Evolutionary conservation across 2,888 invertebrate genomes (phyloP), one percentile per base, ranked within the genome.

Genomic region (Tachina lurida): DNA sequence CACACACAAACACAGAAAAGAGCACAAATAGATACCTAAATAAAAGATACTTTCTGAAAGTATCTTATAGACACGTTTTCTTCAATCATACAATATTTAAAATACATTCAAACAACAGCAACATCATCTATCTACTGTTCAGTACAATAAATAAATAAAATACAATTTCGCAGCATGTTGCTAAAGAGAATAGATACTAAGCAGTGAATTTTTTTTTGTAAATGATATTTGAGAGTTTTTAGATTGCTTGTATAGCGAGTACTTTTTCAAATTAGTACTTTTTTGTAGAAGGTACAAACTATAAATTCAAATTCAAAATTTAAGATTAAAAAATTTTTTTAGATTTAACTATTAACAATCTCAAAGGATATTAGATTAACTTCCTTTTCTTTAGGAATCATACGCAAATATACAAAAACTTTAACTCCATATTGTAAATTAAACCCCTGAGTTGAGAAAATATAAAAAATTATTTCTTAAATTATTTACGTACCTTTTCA

Each of bases 41-140:
- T 31, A 31, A 31, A 31, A 31, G 31, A 31, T 31, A 31, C 31
- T 31, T 31, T 31, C 31, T 7, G 31, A 85, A 79, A 83, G 79
- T 86, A 83, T 79, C 71, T 85, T 68, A 41, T 71, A 75, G 82
- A 73, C 41, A 74, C 65, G 65, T 73, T 71, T 65, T 52, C 17
- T 62, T 43, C 22, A 54, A 70, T 67, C 60, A 71, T 19, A 39
- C 75, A 58, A 73, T 62, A 19, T 75, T 22, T 41, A 2, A 75
- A 43, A 75, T 43, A 54, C 52, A 62, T 19, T 17, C 8, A 60
- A 67, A 31, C n/a, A 68, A 60, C 13, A 3, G 31, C 65, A 77
- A 77, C 71, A 71, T 77, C 78, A 82, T 78, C 85, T n/a, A 19
- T 65, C 7, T 47, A 13, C n/a, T 22, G n/a, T n/a, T n/a, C n/a